Conservation (phyloP, 2,113 vertebrate species). For the Riparia riparia region DNA sequence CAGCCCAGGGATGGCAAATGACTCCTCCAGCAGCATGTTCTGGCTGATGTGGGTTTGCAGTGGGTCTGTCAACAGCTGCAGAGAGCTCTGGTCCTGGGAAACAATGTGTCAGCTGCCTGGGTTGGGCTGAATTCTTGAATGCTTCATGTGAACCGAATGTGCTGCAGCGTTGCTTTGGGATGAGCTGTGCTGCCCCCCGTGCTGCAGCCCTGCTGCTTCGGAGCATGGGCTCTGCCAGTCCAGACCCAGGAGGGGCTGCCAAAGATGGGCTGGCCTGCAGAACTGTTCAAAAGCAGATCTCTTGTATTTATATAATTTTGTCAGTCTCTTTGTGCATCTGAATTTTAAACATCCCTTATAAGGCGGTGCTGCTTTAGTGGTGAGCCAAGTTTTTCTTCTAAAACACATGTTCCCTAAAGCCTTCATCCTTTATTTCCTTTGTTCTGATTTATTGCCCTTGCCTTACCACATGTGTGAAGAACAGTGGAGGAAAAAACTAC, state of each 20-base stretch:
- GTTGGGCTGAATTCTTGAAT: conserved; percentile 45
- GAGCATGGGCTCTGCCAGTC: conserved; percentile 1
- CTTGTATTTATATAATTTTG: conserved; percentile 59
- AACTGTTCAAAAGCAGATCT: conserved; percentile 13
- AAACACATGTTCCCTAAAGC: conserved; percentile 72
- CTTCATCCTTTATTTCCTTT: conserved; percentile 67
- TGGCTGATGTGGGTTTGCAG: conserved; percentile 3
- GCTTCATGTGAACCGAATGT: conserved; percentile 11
- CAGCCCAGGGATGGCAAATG: not conserved
- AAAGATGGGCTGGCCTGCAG: conserved; percentile 17
- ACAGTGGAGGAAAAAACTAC: conserved; percentile 49
- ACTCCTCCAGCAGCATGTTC: not conserved
- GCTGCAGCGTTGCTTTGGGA: conserved; percentile 2
- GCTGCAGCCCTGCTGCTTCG: conserved; percentile 44
- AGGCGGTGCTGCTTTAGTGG: conserved; percentile 68
- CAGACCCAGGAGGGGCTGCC: conserved; percentile 42
- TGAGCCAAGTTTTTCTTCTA: conserved; percentile 71
- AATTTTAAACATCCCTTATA: conserved; percentile 70
- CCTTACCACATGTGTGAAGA: conserved; percentile 63
- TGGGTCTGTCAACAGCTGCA: conserved; percentile 30
- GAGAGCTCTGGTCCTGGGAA: conserved; percentile 51
- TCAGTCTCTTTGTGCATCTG: conserved; percentile 54
- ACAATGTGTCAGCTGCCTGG: conserved; percentile 19
- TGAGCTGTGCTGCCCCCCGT: not conserved
- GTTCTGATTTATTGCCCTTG: conserved; percentile 77